A percentile compares a stretch with the other conserved stretches of the same genome.
These are phyloP conservation scores for Venusia cambrica DNA, from an alignment of 2,888 invertebrate species.

Conservation along the genomic window DNA sequence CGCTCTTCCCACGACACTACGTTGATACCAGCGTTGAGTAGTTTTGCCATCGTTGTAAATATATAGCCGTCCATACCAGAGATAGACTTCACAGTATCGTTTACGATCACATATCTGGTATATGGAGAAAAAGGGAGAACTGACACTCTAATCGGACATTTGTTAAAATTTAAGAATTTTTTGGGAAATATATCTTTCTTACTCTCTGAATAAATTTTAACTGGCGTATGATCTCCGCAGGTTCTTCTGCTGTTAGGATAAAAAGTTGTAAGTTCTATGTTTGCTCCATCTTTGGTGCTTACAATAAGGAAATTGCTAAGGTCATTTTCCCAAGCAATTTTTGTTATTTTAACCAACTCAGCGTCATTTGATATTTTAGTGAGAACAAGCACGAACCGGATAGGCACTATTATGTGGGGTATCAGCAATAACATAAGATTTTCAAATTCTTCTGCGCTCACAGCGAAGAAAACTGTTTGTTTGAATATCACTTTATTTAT, in stretches of 20 bases:
- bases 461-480: conserved; percentile 49
- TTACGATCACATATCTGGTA: conserved; percentile 28
- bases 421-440: conserved; percentile 37
- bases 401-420: conserved; percentile 32
- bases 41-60: conserved; percentile 34
- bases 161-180: conserved; percentile 50
- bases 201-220: conserved; percentile 29
- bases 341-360: conserved; percentile 33
- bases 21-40: conserved; percentile 45
- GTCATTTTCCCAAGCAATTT: conserved; percentile 47
- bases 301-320: conserved; percentile 48
- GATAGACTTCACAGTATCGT: conserved; percentile 34
- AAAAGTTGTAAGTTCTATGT: conserved; percentile 42
- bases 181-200: conserved; percentile 40
- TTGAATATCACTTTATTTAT: conserved; percentile 32
- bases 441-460: conserved; percentile 36
- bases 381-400: conserved; percentile 44
- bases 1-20: conserved; percentile 30
- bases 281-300: conserved; percentile 26
- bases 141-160: conserved; percentile 45
- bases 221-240: conserved; percentile 44
- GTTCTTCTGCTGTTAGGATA: conserved; percentile 42
- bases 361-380: conserved; percentile 24
- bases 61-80: conserved; percentile 45
- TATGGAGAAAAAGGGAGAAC: conserved; percentile 39